Evolutionary conservation across 2,888 invertebrate genomes (phyloP), one percentile per base, ranked within the genome.

Genomic region (Globia sparganii): DNA sequence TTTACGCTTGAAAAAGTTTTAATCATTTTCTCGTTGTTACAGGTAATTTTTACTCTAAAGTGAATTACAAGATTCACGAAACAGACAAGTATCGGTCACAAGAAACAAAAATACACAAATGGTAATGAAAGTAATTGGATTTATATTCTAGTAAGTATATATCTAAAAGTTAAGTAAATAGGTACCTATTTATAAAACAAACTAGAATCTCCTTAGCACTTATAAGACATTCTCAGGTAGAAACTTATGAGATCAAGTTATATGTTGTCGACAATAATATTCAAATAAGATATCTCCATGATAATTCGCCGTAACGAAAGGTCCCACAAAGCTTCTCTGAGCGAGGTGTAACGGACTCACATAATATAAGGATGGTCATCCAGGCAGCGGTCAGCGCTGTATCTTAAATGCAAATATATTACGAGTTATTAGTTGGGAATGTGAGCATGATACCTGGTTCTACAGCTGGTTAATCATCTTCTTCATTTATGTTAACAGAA

Each of bases 221-320:
- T 68, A 67, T 46, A 31, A 67, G 49, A 72, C 72, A 78, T 81
- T 78, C 71, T 53, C 53, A 77, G 18, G 18, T 66, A 78, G 77
- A 75, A 85, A 80, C 83, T 83, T 81, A 85, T 84, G 71, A 83
- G 87, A 89, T 84, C 84, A 84, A 86, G 83, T 85, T 84, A 86
- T 88, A 76, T 72, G 83, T 87, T 81, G 79, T 83, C 83, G 77
- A 85, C 86, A 83, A 77, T 85, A 85, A 85, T 88, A 90, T 90
- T 91, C 88, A 86, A 88, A 90, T 87, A 89, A 85, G 88, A 90
- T 88, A 87, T 90, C 86, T 81, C 79, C 81, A 84, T 84, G 86
- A 90, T 88, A 90, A 89, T 89, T 88, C 85, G 81, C 90, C 86
- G 86, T 88, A 89, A 89, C 88, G 84, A 88, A 90, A 91, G 86